phyloP scores from a whole-genome alignment of 2,797 vertebrate species.

The Sardinella longiceps region DNA sequence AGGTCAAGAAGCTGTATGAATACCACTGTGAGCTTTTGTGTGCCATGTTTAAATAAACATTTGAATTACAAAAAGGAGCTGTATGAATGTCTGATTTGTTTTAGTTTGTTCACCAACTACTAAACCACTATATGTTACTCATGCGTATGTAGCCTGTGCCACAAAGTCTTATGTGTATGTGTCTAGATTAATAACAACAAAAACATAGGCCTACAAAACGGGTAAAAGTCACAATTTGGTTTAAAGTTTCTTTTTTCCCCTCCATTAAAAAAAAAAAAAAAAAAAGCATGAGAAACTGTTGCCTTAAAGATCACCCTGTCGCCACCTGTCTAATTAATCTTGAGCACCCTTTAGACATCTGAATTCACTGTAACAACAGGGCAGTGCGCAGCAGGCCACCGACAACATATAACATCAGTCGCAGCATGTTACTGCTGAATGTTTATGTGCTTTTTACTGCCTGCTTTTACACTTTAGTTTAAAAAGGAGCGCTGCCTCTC shows the following conservation, averaged over 20 bases:
- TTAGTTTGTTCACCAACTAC: not conserved
- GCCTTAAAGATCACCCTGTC: not conserved
- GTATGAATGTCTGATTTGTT: not conserved
- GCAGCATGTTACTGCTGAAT: conserved; percentile 2
- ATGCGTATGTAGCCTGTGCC: not conserved
- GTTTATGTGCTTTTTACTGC: not conserved
- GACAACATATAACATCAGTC: not conserved
- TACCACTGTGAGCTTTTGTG: too few species aligned
- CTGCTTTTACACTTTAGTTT: conserved; percentile 9
- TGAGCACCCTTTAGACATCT: not conserved
- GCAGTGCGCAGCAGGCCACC: not conserved
- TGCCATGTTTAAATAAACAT: too few species aligned
- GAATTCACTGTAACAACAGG: not conserved
- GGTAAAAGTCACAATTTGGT: not conserved
- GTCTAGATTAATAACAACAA: not conserved
- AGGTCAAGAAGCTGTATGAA: not conserved
- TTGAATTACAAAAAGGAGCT: too few species aligned
- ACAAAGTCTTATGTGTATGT: not conserved
- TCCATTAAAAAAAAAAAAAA: not conserved
- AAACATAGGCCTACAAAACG: not conserved
- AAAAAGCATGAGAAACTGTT: not conserved
- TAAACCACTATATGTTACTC: not conserved
- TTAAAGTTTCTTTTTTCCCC: not conserved
- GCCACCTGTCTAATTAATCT: not conserved
- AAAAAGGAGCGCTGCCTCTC: not conserved